A percentile compares a stretch with the other conserved stretches of the same genome.
Conservation (phyloP, 92 coral and sea anemone genomes). For the Chrysogorgia sp. region DNA sequence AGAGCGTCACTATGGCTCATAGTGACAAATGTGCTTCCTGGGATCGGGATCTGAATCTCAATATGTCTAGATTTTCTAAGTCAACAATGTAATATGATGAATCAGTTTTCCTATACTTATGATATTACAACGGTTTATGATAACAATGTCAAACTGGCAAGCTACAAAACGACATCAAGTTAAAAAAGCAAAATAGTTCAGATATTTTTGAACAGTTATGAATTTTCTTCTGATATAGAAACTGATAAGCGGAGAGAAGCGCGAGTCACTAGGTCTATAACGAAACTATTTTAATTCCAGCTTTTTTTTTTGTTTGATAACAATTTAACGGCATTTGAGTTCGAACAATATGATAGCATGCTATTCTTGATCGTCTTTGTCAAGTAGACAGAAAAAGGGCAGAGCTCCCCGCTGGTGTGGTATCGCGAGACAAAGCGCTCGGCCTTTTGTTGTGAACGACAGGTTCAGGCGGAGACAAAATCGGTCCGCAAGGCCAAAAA, state of each 20-base stretch:
- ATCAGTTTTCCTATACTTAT: too few relatives aligned
- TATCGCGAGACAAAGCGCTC: background rate
- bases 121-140: too few relatives aligned
- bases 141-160: too few relatives aligned
- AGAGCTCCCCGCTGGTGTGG: background rate
- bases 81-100: too few relatives aligned
- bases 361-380: conserved; percentile 40
- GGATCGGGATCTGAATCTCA: too few relatives aligned
- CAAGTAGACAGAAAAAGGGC: background rate
- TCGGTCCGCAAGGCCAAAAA: too few relatives aligned
- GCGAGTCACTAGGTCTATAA: background rate
- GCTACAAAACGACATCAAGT: too few relatives aligned
- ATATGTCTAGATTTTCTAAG: too few relatives aligned
- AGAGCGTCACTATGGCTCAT: too few relatives aligned
- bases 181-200: background rate
- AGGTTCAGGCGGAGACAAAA: background rate
- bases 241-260: background rate
- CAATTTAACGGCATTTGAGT: conserved; percentile 45
- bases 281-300: background rate
- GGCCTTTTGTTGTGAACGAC: background rate
- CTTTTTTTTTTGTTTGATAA: conserved; percentile 2
- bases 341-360: conserved; percentile 13
- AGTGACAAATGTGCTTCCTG: too few relatives aligned
- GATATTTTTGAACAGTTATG: background rate
- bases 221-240: background rate